Conservation (phyloP, 2,113 vertebrate genomes). For the Dasypus novemcinctus region DNA sequence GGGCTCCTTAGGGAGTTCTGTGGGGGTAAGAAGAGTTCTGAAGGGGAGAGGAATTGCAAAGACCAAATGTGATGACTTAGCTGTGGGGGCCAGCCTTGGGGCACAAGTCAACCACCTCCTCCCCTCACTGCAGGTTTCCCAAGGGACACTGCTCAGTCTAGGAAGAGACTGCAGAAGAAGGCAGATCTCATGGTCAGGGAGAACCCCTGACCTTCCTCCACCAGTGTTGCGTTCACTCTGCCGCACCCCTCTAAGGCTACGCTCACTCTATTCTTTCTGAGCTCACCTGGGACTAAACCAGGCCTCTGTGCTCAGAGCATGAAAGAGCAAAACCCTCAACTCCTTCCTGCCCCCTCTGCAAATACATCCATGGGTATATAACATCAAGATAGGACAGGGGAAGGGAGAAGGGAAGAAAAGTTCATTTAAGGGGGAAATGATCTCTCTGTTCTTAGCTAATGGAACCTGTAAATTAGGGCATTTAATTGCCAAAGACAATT, state of each 20-base stretch:
- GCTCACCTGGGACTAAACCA: background rate
- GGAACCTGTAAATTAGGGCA: slow-evolving; percentile 66
- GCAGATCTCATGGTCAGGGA: background rate
- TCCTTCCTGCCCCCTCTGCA: background rate
- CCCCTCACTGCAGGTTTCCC: background rate
- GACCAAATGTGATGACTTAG: background rate
- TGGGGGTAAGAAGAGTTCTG: background rate
- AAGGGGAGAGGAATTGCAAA: background rate
- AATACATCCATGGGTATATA: background rate
- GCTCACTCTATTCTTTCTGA: background rate
- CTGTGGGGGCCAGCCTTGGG: background rate
- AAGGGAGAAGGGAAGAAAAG: slow-evolving; percentile 61
- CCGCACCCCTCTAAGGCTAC: background rate
- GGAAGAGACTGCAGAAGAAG: background rate
- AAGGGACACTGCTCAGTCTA: background rate
- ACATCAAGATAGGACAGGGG: slow-evolving; percentile 32
- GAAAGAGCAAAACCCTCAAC: background rate
- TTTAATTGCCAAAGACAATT: slow-evolving; percentile 79
- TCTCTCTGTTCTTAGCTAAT: slow-evolving; percentile 54
- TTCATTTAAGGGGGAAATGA: slow-evolving; percentile 63
- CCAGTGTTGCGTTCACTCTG: background rate
- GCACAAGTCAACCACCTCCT: background rate
- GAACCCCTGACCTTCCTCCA: background rate
- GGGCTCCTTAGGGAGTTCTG: background rate
- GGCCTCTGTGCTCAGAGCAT: background rate